Evolutionary conservation across 53 echinoderm and acorn worm species (phyloP).

Genomic region (Luidia sarsii): DNA sequence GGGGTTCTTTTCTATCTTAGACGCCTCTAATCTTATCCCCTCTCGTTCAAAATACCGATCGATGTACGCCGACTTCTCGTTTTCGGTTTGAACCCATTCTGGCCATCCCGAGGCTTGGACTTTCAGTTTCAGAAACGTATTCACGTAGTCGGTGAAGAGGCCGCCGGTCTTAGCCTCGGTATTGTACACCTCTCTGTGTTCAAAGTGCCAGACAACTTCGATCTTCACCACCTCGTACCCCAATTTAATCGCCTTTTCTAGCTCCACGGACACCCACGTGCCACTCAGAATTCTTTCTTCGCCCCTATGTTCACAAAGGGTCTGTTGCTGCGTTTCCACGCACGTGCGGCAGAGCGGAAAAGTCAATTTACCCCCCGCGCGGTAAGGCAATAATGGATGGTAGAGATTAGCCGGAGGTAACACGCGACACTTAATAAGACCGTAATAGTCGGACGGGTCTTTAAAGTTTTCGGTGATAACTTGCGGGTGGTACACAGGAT

Average conservation of each 20-base stretch:
- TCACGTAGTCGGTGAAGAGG: conserved; percentile 32
- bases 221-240: conserved; percentile 44
- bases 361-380: conserved; percentile 47
- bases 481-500: conserved; percentile 32
- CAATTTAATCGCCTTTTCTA: conserved; percentile 54
- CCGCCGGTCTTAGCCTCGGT: conserved; percentile 14
- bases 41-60: conserved; percentile 22
- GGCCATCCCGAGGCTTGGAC: conserved; percentile 67
- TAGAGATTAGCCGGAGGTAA: conserved; percentile 37
- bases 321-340: conserved; percentile 26
- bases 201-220: conserved; percentile 67
- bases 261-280: conserved; percentile 62
- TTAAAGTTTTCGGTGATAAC: conserved; percentile 33
- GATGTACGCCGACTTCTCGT: conserved; percentile 51
- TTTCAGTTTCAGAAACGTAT: conserved; percentile 42
- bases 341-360: conserved; percentile 71
- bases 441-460: conserved; percentile 48
- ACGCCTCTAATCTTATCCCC: conserved; percentile 40
- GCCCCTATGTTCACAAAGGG: conserved; percentile 31
- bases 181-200: conserved; percentile 32
- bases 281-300: conserved; percentile 35
- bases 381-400: conserved; percentile 57
- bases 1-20: conserved; percentile 56
- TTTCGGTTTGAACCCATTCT: conserved; percentile 26
- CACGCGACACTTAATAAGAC: conserved; percentile 45